Conservation (phyloP, 2,113 vertebrate species). For the Dicrurus megarhynchus region DNA sequence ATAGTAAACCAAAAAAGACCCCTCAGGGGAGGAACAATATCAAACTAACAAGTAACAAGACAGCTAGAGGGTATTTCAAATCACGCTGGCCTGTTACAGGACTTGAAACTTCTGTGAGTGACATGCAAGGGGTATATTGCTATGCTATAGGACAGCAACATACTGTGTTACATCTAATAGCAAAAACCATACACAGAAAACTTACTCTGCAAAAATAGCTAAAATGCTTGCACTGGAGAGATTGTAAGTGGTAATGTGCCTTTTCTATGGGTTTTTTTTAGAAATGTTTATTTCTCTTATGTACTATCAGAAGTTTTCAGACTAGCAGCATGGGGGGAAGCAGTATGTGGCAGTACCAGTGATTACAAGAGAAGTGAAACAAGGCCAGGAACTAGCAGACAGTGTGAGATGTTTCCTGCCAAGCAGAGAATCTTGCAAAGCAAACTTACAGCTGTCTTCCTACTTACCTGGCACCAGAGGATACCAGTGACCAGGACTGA, state of each 20-base stretch:
- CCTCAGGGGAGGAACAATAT: too few relatives aligned
- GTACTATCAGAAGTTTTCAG: constrained; percentile 12
- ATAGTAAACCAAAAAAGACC: too few relatives aligned
- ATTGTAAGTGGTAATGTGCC: neutral
- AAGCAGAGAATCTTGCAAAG: neutral
- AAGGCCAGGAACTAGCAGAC: too few relatives aligned
- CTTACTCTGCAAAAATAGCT: neutral
- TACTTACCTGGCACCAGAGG: neutral
- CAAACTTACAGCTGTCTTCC: neutral
- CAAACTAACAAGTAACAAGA: too few relatives aligned
- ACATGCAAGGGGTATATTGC: too few relatives aligned
- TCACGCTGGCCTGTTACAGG: too few relatives aligned
- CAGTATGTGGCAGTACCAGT: neutral
- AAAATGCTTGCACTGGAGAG: neutral
- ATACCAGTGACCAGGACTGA: neutral
- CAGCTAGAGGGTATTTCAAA: too few relatives aligned
- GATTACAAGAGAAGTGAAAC: neutral
- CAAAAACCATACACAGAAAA: neutral
- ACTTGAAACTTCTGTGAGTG: too few relatives aligned
- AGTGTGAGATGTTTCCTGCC: neutral
- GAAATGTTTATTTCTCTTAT: neutral
- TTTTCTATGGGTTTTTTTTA: neutral
- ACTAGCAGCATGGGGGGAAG: neutral
- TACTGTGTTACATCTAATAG: neutral
- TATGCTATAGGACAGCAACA: too few relatives aligned